phyloP scores from a whole-genome alignment of 2,797 vertebrate genomes.

The Chrysocyon brachyurus region DNA sequence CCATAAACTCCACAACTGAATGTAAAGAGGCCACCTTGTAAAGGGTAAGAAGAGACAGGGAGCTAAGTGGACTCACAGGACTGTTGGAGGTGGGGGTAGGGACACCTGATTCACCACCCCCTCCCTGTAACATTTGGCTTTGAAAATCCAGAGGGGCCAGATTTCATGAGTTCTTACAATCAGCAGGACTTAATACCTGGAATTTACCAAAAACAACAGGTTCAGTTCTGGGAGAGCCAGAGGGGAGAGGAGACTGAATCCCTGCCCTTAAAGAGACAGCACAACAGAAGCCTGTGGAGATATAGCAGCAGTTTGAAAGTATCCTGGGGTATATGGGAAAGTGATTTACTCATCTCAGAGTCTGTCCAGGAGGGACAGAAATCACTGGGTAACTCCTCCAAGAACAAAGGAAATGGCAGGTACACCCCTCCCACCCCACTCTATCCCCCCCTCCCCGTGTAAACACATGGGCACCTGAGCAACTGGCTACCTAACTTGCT shows the following conservation, averaged over 20 bases:
- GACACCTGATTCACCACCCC: neutral
- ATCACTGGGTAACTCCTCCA: neutral
- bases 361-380: neutral
- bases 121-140: neutral
- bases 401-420: neutral
- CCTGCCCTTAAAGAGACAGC: neutral
- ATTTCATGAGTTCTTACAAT: neutral
- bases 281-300: neutral
- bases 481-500: neutral
- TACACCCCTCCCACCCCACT: too few relatives aligned
- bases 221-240: neutral
- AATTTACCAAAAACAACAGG: neutral
- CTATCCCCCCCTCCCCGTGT: neutral
- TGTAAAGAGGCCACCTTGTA: neutral
- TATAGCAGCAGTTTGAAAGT: neutral
- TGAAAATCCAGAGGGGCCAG: neutral
- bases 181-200: neutral
- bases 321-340: neutral
- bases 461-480: neutral
- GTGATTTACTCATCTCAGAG: neutral
- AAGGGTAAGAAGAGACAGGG: neutral
- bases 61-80: neutral
- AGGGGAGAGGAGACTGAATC: neutral
- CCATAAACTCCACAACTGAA: neutral
- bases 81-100: neutral